Base-by-base conservation (phyloP, 2,888 invertebrate genomes). In the Archaeoteleia sp. region DNA sequence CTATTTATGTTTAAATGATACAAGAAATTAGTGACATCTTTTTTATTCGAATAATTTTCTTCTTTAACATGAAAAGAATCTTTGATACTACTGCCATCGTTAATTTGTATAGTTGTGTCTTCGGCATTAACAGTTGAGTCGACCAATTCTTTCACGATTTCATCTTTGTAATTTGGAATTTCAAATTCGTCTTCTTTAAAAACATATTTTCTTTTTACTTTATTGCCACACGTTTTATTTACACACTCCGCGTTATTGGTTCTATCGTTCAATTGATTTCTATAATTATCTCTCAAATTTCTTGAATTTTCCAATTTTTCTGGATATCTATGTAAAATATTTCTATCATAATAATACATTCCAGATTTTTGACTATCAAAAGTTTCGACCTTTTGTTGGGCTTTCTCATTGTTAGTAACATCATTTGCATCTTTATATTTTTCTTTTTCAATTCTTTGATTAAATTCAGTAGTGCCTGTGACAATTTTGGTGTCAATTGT, bases 271-370 rank as follows among this genome's bases (percentile, higher is more conserved):
- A 40, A 46, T 5, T 25, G 29, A 65, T 45, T 27, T 42, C 30
- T 42, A 29, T 39, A 30, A 40, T 2, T 15, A 30, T 15, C 14
- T 13, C n/a, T 7, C 8, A 25, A 12, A 1, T 40, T 43, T 1
- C 43, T 55, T 12, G 48, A 25, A 48, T 46, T 49, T 39, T 34
- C 45, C 3, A 10, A 6, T 7, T 51, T 42, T 20, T 71, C 72
- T 0, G 77, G 77, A 67, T 79, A 80, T 17, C 73, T 72, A 29
- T 67, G 63, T 12, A 79, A 46, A 20, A 79, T 70, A 27, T 76
- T 80, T 40, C 63, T 74, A 4, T 78, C 75, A 37, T 78, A 80
- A 66, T 80, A 80, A 61, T 74, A 77, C 9, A 78, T 74, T 1
- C 74, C 76, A 2, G 73, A 72, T 20, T 20, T 20, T 2, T 5